phyloP scores from a whole-genome alignment of 2,797 vertebrate genomes.

The Chiroxiphia lanceolata region DNA sequence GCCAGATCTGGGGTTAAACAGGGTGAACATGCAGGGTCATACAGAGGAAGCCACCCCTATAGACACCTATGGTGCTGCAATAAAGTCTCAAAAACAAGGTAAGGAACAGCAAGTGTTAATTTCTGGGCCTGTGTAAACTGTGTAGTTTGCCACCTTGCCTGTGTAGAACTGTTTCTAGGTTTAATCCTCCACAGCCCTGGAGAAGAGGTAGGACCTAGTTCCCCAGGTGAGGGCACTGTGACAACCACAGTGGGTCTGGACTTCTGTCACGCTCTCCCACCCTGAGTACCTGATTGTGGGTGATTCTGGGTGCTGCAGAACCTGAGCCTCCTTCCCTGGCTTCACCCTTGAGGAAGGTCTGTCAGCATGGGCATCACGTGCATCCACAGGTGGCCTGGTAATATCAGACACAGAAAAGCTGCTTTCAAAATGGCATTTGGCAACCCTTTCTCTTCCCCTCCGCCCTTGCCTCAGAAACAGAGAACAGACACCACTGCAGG shows the following conservation, averaged over 20 bases:
- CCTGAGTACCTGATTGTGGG: neutral
- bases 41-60: neutral
- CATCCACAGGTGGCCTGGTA: neutral
- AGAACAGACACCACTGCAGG: neutral
- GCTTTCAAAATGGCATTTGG: neutral
- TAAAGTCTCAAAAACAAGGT: neutral
- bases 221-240: fast-evolving
- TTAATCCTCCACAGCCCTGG: neutral
- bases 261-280: neutral
- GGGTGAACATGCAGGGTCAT: neutral
- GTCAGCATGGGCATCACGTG: neutral
- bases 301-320: neutral
- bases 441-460: neutral
- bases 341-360: neutral
- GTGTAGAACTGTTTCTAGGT: neutral
- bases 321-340: neutral
- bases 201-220: neutral
- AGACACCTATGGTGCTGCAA: too few species aligned
- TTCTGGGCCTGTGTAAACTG: neutral
- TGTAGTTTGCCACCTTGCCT: neutral
- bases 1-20: neutral
- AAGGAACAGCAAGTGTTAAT: neutral
- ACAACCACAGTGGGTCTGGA: neutral
- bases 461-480: neutral
- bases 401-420: neutral